Evolutionary conservation across 2,797 vertebrate genomes (phyloP), one percentile per base, ranked within the genome.

Genomic region (Sebastes jordani): DNA sequence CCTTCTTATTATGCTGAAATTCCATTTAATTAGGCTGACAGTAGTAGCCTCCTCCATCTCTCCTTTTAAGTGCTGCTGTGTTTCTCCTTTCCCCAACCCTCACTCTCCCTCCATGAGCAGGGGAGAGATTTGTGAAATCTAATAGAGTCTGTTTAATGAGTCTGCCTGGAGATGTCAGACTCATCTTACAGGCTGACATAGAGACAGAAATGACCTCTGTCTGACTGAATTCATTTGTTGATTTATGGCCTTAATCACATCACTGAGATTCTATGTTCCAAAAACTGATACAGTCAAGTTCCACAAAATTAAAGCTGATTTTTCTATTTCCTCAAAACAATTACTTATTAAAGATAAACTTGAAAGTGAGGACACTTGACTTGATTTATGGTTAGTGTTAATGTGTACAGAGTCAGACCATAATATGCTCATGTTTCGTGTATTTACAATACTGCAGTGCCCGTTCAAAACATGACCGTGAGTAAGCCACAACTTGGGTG

Each of bases 91-190:
- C 46, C 65, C 42, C 13, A 32, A 32, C 42, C 16, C 62, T 78
- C 18, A 9, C 46, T 70, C 63, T 71, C 68, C 23, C 66, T 82
- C 66, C 52, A 85, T 75, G 81, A 91, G 76, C 59, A 68, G 66
- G 76, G 73, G 75, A 86, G 87, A 92, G 78, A 91, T 91, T 88
- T 90, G 75, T 73, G 65, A 86, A 94, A 94, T 94, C 89, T 89
- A 94, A 94, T 94, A 85, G 88, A 93, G 85, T 78, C 66, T 38
- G 67, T 86, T 88, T 94, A 94, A 95, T 93, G 91, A 93, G 84
- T 88, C 81, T 90, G 87, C 82, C 83, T 71, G 0, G 71, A 89
- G 83, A 92, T 86, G 82, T 90, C 82, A 82, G 79, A 82, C 85
- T 92, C 74, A 62, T 93, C 79, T 80, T 64, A 65, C 56, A 84